phyloP scores from a whole-genome alignment of 2,888 invertebrate species.

The Ophioninae sp. region DNA sequence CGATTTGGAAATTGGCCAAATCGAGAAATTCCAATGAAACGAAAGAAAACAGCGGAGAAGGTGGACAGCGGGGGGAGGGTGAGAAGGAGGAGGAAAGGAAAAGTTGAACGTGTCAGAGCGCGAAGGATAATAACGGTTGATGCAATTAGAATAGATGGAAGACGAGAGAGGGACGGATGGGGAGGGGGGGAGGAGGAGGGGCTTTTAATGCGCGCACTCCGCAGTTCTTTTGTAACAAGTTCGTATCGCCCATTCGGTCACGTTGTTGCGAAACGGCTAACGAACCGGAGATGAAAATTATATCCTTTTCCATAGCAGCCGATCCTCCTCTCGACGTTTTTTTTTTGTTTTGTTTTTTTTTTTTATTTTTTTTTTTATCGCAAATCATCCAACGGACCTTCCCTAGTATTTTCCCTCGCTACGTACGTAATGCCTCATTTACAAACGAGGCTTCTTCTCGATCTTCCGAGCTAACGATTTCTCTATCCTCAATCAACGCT shows the following conservation, averaged over 20 bases:
- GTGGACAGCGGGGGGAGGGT: background rate
- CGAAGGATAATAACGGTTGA: slow-evolving; percentile 32
- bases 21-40: slow-evolving; percentile 3
- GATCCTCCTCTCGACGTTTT: slow-evolving; percentile 24
- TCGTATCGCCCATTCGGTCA: slow-evolving; percentile 41
- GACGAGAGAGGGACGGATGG: slow-evolving; percentile 3
- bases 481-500: background rate
- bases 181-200: background rate
- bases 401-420: background rate
- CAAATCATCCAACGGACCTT: slow-evolving; percentile 15
- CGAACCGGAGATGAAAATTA: slow-evolving; percentile 63
- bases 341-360: slow-evolving; percentile 15
- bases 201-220: slow-evolving; percentile 34
- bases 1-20: background rate
- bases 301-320: slow-evolving; percentile 31
- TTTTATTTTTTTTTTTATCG: slow-evolving; percentile 25
- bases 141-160: slow-evolving; percentile 40
- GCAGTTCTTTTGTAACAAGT: slow-evolving; percentile 51
- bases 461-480: background rate
- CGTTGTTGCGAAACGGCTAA: slow-evolving; percentile 54
- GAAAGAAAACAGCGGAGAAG: background rate
- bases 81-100: slow-evolving; percentile 20
- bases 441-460: background rate
- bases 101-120: slow-evolving; percentile 37
- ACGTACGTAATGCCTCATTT: background rate